Evolutionary conservation across 2,888 invertebrate genomes (phyloP), one percentile per base, ranked within the genome.

Genomic region (Branchellion lobata): DNA sequence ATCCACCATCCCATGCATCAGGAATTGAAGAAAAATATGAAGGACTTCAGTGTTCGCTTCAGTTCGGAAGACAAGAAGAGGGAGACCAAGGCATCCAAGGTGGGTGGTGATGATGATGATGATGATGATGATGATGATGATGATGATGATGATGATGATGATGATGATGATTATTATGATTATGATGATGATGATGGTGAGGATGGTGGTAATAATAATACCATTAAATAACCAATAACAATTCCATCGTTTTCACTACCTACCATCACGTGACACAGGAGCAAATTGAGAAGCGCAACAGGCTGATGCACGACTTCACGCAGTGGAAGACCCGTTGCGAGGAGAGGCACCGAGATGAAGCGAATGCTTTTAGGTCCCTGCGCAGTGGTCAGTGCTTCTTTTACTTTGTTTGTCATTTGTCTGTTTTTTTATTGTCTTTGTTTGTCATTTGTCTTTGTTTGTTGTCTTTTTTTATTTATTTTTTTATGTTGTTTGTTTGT

Each of bases 11-110:
- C 61, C 8, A 18, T n/a, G 5, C 27, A 82, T 85, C 93, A 95
- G 90, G 96, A 98, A 57, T 94, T 96, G 83, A 95, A 94, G 89
- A 98, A 96, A 90, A 96, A 94, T 88, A 90, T 99, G 86, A 99
- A 98, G 91, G 96, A 95, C 87, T 97, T 95, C 90, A 94, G 95
- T 85, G 92, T 94, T 34, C 93, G 93, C 88, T 99, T 99, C 87
- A 97, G 98, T 88, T 93, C 93, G 85, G 96, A 98, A 89, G 99
- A 99, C 89, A 92, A 94, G 81, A 92, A 95, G 91, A 91, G 95
- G 80, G 91, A 93, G 88, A 94, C 92, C 82, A 94, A 94, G 86
- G 96, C 96, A 36, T 95, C 95, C 83, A 96, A 96, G 91, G 90
- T 90, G 51, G 40, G 51, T 75, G 75, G 51, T 40, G 53, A 75